Conservation (phyloP, 2,888 invertebrate species). For the Caenorhabditis virilis region DNA sequence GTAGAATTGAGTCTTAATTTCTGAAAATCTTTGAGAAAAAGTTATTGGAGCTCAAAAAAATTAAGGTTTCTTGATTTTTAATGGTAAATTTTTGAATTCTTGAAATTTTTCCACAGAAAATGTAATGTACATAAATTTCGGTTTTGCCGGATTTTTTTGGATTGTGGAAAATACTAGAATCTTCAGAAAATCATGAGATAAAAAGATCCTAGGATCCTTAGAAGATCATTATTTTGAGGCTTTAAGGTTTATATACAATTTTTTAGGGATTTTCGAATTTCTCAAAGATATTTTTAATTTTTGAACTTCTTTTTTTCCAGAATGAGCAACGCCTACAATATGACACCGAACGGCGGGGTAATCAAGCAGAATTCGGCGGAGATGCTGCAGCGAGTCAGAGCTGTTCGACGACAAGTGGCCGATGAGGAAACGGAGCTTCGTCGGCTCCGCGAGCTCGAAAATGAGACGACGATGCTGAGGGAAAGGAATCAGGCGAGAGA, state of each 20-base stretch:
- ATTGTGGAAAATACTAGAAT: no score
- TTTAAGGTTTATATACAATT: no score
- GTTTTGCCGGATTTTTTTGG: conserved; percentile 5
- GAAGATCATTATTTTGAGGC: no score
- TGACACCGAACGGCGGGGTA: conserved; percentile 16
- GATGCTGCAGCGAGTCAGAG: conserved; percentile 34
- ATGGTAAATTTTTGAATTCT: no score
- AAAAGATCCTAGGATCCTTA: not conserved
- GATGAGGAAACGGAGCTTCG: conserved; percentile 60
- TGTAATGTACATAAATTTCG: not conserved
- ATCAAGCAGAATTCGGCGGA: conserved; percentile 23
- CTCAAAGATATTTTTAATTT: no score
- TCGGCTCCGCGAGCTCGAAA: conserved; percentile 44
- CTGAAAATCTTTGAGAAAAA: no score
- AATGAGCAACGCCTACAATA: not conserved
- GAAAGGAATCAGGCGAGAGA: conserved; percentile 35
- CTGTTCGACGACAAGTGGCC: conserved; percentile 52
- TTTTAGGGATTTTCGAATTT: no score
- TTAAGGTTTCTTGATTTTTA: no score
- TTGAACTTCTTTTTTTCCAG: no score
- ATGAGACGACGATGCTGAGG: conserved; percentile 40
- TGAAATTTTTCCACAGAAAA: no score
- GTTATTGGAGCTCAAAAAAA: no score
- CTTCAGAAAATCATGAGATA: not conserved
- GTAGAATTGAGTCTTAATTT: no score